Conservation (phyloP, 2,113 vertebrate species). For the Heterotilapia buettikoferi region DNA sequence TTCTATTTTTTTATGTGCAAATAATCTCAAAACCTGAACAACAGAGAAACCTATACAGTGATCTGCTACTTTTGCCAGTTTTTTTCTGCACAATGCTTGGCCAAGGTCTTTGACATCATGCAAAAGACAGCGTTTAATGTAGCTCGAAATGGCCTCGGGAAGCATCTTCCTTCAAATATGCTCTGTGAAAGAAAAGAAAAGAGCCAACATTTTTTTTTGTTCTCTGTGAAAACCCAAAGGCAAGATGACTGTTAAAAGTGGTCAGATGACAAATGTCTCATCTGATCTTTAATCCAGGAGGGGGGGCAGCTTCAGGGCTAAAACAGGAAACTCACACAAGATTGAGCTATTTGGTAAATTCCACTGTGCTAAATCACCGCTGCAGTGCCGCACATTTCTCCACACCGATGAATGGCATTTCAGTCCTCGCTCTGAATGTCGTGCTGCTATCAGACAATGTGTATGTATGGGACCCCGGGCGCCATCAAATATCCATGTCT, state of each 20-base stretch:
- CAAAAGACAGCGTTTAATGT: conserved; percentile 67
- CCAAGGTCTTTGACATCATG: conserved; percentile 65
- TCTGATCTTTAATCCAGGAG: conserved; percentile 58
- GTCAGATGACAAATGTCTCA: conserved; percentile 74
- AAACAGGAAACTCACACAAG: conserved; percentile 56
- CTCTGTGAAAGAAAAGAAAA: conserved; percentile 18
- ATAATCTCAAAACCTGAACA: conserved; percentile 2
- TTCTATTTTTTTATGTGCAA: not conserved
- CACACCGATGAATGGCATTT: conserved; percentile 23
- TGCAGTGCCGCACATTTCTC: conserved; percentile 14
- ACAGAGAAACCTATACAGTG: not conserved
- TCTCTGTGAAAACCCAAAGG: conserved; percentile 54
- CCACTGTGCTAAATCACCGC: conserved; percentile 47
- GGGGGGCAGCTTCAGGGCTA: conserved; percentile 45
- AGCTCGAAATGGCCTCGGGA: conserved; percentile 65
- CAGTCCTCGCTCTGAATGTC: not conserved
- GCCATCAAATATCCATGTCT: not conserved
- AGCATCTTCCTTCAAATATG: conserved; percentile 51
- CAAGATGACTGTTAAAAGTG: conserved; percentile 64
- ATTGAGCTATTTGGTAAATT: conserved; percentile 53
- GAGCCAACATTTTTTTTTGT: conserved; percentile 28
- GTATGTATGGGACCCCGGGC: not conserved
- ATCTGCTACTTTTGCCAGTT: conserved; percentile 28
- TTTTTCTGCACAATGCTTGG: not conserved
- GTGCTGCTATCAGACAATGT: not conserved